Evolutionary conservation across 1,140 invertebrate species (phyloP).

Genomic region (Drosophila funebris): DNA sequence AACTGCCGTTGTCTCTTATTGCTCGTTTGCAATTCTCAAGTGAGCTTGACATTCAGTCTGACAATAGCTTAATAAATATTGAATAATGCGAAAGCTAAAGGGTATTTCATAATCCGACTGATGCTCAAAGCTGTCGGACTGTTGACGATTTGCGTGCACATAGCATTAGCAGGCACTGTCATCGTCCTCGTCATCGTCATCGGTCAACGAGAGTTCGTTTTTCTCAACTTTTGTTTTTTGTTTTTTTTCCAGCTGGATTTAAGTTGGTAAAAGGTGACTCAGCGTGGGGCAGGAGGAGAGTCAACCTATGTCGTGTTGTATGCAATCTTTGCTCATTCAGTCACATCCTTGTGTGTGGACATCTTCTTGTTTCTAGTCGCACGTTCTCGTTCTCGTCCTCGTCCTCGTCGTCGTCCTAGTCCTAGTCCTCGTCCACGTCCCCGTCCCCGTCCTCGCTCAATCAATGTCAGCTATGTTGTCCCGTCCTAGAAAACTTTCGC

Average conservation of each 20-base stretch:
- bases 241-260: background rate
- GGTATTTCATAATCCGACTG: slow-evolving; percentile 21
- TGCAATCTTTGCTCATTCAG: slow-evolving; percentile 54
- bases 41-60: background rate
- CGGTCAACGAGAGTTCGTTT: slow-evolving; percentile 21
- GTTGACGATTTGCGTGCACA: slow-evolving; percentile 36
- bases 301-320: slow-evolving; percentile 36
- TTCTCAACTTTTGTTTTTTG: slow-evolving; percentile 4
- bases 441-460: slow-evolving; percentile 57
- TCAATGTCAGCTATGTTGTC: slow-evolving; percentile 61
- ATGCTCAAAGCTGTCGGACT: background rate
- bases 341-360: slow-evolving; percentile 17
- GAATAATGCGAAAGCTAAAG: slow-evolving; percentile 2
- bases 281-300: background rate
- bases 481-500: slow-evolving; percentile 34
- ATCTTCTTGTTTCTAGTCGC: background rate
- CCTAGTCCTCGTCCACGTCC: background rate
- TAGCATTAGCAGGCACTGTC: slow-evolving; percentile 44
- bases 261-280: slow-evolving; percentile 24
- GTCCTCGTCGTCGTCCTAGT: too few species aligned
- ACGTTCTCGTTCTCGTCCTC: background rate
- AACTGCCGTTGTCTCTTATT: too few species aligned
- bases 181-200: slow-evolving; percentile 4
- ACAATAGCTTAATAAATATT: slow-evolving; percentile 3
- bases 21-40: slow-evolving; percentile 1